Conservation (phyloP, 2,113 vertebrate genomes). For the Thinocorus orbignyianus region DNA sequence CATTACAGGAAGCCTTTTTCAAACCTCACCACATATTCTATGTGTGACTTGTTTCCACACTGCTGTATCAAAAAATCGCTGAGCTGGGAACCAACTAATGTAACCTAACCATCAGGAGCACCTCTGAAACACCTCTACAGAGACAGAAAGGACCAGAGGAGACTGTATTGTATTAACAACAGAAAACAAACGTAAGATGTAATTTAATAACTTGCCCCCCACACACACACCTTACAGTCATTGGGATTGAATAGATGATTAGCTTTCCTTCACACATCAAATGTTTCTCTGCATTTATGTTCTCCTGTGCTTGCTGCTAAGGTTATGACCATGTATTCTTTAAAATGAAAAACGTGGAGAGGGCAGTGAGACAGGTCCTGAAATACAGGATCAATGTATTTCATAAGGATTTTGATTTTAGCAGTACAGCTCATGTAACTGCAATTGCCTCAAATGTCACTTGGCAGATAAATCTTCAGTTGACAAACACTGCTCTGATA, state of each 20-base stretch:
- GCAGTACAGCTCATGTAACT: accelerated
- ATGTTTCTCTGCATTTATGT: neutral
- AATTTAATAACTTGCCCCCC: neutral
- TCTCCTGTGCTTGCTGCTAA: neutral
- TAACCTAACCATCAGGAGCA: neutral
- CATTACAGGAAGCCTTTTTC: slow-evolving; percentile 9
- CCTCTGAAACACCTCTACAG: neutral
- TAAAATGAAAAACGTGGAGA: neutral
- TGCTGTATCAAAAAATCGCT: neutral
- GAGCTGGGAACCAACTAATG: neutral
- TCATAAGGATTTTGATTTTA: neutral
- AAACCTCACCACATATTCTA: neutral
- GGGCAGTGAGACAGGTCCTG: neutral
- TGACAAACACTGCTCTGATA: neutral
- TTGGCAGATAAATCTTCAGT: neutral
- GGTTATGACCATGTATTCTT: neutral
- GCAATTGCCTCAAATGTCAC: neutral
- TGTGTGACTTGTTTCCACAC: neutral
- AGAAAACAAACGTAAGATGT: neutral
- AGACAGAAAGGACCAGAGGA: neutral
- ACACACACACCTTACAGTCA: neutral
- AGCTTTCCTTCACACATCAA: neutral
- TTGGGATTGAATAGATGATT: neutral
- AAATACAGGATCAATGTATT: neutral
- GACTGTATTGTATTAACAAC: neutral